phyloP scores from a whole-genome alignment of 1,140 invertebrate genomes.

The Lutraria rhynchaena region DNA sequence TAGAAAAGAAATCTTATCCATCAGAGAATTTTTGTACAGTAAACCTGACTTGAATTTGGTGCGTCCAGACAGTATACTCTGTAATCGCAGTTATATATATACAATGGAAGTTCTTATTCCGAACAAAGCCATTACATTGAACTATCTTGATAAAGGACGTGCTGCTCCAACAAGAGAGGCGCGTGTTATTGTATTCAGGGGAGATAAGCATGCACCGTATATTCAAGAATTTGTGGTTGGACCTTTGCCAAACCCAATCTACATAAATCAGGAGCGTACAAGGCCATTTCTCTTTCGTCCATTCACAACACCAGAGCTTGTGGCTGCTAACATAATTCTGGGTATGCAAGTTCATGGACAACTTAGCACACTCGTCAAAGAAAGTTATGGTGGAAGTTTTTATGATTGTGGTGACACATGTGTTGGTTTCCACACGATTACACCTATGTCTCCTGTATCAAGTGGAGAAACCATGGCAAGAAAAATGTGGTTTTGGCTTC shows the following conservation, averaged over 20 bases:
- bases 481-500: constrained; percentile 66
- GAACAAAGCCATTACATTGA: constrained; percentile 66
- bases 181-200: constrained; percentile 71
- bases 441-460: constrained; percentile 60
- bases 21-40: constrained; percentile 58
- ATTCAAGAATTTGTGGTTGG: constrained; percentile 71
- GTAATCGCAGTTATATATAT: constrained; percentile 69
- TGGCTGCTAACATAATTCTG: not conserved
- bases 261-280: constrained; percentile 31
- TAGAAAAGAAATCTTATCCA: constrained; percentile 48
- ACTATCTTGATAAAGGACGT: constrained; percentile 63
- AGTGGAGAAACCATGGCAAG: constrained; percentile 52
- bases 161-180: constrained; percentile 67
- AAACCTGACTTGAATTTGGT: constrained; percentile 62
- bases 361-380: constrained; percentile 60
- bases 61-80: constrained; percentile 14
- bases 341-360: not conserved
- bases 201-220: constrained; percentile 66
- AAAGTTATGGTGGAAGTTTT: constrained; percentile 68
- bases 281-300: constrained; percentile 58
- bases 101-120: constrained; percentile 67
- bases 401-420: constrained; percentile 68
- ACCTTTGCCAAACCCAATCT: constrained; percentile 65
- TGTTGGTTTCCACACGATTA: constrained; percentile 54
- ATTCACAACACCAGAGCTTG: constrained; percentile 51